Evolutionary conservation across 1,140 invertebrate genomes (phyloP), one percentile per base, ranked within the genome.

Genomic region (Littorina saxatilis): DNA sequence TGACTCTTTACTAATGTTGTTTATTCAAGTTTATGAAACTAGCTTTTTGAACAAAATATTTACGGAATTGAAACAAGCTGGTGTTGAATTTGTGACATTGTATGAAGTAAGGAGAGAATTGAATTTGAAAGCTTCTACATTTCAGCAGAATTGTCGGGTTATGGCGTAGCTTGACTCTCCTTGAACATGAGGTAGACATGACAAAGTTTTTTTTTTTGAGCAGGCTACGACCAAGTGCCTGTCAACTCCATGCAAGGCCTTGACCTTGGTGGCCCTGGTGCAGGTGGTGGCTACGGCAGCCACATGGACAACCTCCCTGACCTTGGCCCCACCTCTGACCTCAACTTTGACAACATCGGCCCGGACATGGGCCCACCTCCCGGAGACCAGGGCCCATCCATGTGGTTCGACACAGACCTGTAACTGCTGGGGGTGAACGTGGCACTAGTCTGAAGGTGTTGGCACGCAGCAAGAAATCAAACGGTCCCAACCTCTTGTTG

Each of bases 321-420:
- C 90, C 95, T 98, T 66, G 95, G 94, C n/a, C 85, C 87, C 23
- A 85, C 84, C 47, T 82, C 94, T 83, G 96, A 96, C 91, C 92
- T 96, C 81, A 96, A 95, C 90, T 97, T 97, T 90, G 96, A 97
- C 89, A 95, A 95, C 87, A 94, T 98, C 84, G 95, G 96, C 89
- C 85, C 91, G 37, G 88, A 86, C 27, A 85, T 87, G 75, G 95
- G 96, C 91, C 96, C 96, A 74, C 96, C 96, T 35, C 84, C 84
- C 37, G 96, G 96, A 87, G 96, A 97, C 91, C 96, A 97, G 92
- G 96, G 96, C 90, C 96, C 97, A 77, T 96, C 97, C 84, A 96
- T 97, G 87, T 98, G 97, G 97, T 98, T 98, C 93, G 98, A 99
- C 93, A 98, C 98, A 84, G 98, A 98, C 93, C 95, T 98, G 88